Conservation (phyloP, 2,113 vertebrate species). For the Channa maculata region DNA sequence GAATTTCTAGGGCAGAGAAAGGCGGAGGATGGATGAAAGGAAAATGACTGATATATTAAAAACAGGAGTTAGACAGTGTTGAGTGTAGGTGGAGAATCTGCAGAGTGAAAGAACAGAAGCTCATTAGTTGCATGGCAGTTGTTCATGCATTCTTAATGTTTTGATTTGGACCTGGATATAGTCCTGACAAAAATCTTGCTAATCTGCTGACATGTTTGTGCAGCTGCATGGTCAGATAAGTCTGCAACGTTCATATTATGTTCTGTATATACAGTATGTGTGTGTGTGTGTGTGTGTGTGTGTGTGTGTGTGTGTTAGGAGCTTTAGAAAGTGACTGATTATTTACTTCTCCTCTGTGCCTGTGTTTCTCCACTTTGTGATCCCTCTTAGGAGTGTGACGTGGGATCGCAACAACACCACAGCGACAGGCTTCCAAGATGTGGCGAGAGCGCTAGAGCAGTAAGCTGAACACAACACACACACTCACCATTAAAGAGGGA, state of each 20-base stretch:
- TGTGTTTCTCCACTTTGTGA: conserved; percentile 45
- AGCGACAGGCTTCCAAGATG: conserved; percentile 89
- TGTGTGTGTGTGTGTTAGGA: background rate
- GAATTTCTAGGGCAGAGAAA: conserved; percentile 65
- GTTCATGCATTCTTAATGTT: conserved; percentile 41
- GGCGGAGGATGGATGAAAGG: conserved; percentile 41
- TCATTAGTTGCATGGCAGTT: conserved; percentile 42
- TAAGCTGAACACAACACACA: conserved; percentile 75
- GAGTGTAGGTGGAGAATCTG: conserved; percentile 49
- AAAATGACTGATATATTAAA: conserved; percentile 48
- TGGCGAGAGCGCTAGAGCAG: conserved; percentile 93
- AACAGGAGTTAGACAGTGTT: conserved; percentile 21
- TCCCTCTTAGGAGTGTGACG: conserved; percentile 86
- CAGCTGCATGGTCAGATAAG: conserved; percentile 22
- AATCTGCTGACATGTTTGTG: conserved; percentile 15
- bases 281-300: background rate
- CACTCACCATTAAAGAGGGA: conserved; percentile 39
- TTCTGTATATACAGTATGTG: conserved; percentile 4
- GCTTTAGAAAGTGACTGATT: conserved; percentile 32
- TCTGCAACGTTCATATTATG: background rate
- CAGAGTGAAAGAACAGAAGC: conserved; percentile 42
- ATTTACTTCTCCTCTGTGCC: conserved; percentile 19
- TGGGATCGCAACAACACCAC: conserved; percentile 94
- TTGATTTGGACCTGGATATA: background rate
- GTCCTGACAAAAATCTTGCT: conserved; percentile 15